A percentile compares a stretch with the other conserved stretches of the same genome.
Evolutionary conservation across 2,797 vertebrate species (phyloP).

Genomic region (Lepus townsendii): DNA sequence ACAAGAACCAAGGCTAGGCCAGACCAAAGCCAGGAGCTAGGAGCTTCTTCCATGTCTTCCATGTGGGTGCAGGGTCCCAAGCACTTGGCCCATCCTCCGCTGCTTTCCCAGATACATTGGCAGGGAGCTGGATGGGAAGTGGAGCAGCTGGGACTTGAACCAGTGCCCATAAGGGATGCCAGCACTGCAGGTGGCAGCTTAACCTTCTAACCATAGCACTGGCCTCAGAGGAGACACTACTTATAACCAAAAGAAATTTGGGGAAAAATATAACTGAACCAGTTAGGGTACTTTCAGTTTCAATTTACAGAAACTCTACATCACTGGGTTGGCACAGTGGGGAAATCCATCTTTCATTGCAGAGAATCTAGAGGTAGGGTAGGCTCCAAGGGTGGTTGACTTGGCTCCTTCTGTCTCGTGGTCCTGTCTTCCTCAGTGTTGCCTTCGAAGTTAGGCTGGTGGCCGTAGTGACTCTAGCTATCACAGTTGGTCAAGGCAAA

Average conservation of each 20-base stretch:
- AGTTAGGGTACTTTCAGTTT: neutral
- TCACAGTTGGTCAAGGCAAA: neutral
- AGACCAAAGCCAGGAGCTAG: too few species aligned
- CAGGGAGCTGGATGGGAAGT: too few species aligned
- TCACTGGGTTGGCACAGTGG: neutral
- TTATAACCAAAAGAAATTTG: conserved; percentile 12
- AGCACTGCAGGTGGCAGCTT: too few species aligned
- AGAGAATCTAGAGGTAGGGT: neutral
- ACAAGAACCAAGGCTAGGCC: too few species aligned
- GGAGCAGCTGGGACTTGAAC: too few species aligned
- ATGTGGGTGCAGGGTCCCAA: too few species aligned
- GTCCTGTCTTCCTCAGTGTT: neutral
- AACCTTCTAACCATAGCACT: too few species aligned
- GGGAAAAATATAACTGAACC: neutral
- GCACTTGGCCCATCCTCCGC: too few species aligned
- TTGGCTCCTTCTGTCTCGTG: neutral
- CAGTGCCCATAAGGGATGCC: too few species aligned
- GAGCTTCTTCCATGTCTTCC: too few species aligned
- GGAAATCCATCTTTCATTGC: neutral
- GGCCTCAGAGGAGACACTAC: neutral
- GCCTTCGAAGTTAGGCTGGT: neutral
- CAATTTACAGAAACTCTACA: neutral
- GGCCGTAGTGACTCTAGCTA: neutral
- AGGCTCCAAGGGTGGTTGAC: neutral
- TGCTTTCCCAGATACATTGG: too few species aligned